These are phyloP conservation scores for Mayetiola destructor DNA, from an alignment of 2,888 invertebrate genomes.

Conservation along the genomic window DNA sequence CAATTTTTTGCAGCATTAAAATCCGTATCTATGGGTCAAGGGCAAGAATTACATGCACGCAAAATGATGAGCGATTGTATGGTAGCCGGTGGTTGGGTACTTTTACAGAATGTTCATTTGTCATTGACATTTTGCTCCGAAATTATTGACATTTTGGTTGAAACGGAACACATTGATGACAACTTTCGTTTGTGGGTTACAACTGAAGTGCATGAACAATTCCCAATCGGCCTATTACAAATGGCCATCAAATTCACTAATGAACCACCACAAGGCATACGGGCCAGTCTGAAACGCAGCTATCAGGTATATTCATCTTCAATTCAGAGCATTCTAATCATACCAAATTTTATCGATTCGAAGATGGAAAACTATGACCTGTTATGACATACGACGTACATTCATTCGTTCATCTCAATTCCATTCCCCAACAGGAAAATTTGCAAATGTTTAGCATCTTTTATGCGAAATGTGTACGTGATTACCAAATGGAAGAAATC, in stretches of 20 bases:
- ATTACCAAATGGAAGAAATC: too few relatives aligned
- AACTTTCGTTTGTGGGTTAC: constrained; percentile 86
- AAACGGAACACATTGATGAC: constrained; percentile 68
- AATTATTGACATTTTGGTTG: constrained; percentile 75
- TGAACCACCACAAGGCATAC: constrained; percentile 91
- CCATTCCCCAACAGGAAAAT: too few relatives aligned
- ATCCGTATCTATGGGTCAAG: constrained; percentile 95
- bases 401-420: too few relatives aligned
- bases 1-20: constrained; percentile 43
- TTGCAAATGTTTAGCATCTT: too few relatives aligned
- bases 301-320: constrained; percentile 47
- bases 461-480: too few relatives aligned
- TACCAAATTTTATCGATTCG: not conserved
- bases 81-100: constrained; percentile 77
- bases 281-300: constrained; percentile 85
- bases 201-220: constrained; percentile 83
- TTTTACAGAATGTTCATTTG: constrained; percentile 91
- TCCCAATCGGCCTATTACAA: constrained; percentile 77
- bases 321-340: not conserved
- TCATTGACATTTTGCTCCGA: constrained; percentile 88
- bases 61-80: constrained; percentile 68
- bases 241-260: constrained; percentile 96
- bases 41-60: constrained; percentile 76
- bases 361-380: not conserved
- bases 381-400: not conserved